Evolutionary conservation across 2,888 invertebrate genomes (phyloP).

Genomic region (Dendrolimus pini): DNA sequence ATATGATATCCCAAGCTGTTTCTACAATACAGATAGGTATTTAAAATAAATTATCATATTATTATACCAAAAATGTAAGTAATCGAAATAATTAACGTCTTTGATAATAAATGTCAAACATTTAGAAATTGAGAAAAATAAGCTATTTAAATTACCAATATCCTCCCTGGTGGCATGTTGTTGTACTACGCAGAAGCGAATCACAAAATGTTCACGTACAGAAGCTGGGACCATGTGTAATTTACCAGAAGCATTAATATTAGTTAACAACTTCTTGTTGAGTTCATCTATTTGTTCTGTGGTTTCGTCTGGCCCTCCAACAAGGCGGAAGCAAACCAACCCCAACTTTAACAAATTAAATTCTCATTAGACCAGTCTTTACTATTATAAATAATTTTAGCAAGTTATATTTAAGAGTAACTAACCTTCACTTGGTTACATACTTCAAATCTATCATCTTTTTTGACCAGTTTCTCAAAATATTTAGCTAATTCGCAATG

Average conservation of each 20-base stretch:
- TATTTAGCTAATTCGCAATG: slow-evolving; percentile 93
- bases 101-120: not conserved
- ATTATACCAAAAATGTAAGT: not conserved
- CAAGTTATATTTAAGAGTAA: slow-evolving; percentile 7
- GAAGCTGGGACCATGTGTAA: slow-evolving; percentile 98
- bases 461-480: slow-evolving; percentile 88
- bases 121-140: not conserved
- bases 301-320: slow-evolving; percentile 74
- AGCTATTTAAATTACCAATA: slow-evolving; percentile 73
- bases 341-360: slow-evolving; percentile 80
- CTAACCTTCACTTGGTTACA: slow-evolving; percentile 93
- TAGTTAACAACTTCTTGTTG: slow-evolving; percentile 93
- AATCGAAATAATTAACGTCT: not conserved
- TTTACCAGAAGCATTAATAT: slow-evolving; percentile 95
- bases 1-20: slow-evolving; percentile 89
- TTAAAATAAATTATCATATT: not conserved
- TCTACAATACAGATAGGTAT: slow-evolving; percentile 63
- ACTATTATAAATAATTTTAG: slow-evolving; percentile 1
- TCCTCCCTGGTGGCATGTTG: slow-evolving; percentile 92
- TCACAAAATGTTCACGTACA: slow-evolving; percentile 92
- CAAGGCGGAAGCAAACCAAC: slow-evolving; percentile 92
- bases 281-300: slow-evolving; percentile 75
- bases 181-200: slow-evolving; percentile 95
- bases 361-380: slow-evolving; percentile 1
- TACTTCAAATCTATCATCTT: slow-evolving; percentile 92